A percentile compares a stretch with the other conserved stretches of the same genome.
Conservation (phyloP, 2,797 vertebrate genomes). For the Pseudochirops corinnae region DNA sequence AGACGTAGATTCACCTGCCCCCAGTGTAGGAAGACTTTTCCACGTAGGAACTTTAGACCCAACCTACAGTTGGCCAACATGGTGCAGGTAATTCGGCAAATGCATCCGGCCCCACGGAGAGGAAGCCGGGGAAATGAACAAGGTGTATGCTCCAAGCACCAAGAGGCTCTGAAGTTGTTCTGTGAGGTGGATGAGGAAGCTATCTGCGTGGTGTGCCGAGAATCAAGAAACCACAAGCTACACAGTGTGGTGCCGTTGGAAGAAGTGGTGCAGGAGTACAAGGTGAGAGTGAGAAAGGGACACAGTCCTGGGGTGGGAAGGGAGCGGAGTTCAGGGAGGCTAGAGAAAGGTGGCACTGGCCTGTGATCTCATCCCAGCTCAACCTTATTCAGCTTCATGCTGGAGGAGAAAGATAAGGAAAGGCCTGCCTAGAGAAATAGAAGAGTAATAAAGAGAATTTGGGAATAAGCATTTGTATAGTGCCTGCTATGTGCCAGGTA, state of each 20-base stretch:
- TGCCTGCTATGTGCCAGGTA: no score
- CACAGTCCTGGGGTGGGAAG: neutral
- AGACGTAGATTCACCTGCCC: slow-evolving; percentile 84
- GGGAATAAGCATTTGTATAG: neutral
- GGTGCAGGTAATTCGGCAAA: slow-evolving; percentile 86
- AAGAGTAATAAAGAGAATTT: neutral
- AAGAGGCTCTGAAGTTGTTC: slow-evolving; percentile 85
- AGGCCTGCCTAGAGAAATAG: neutral
- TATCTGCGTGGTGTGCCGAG: slow-evolving; percentile 87
- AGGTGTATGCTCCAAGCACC: slow-evolving; percentile 81
- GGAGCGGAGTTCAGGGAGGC: neutral
- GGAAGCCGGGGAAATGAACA: slow-evolving; percentile 50
- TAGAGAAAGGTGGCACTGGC: neutral
- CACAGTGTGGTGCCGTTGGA: slow-evolving; percentile 86
- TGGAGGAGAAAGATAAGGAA: neutral
- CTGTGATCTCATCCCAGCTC: neutral
- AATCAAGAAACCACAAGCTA: slow-evolving; percentile 83
- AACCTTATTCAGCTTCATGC: neutral
- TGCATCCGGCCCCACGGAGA: slow-evolving; percentile 77
- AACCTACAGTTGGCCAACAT: slow-evolving; percentile 86
- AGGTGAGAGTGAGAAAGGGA: slow-evolving; percentile 72
- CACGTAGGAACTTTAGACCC: slow-evolving; percentile 82
- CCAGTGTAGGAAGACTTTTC: slow-evolving; percentile 83
- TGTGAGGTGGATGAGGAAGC: slow-evolving; percentile 84
- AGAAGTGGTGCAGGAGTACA: slow-evolving; percentile 86